Evolutionary conservation across 2,797 vertebrate genomes (phyloP).

Genomic region (Notamacropus eugenii): DNA sequence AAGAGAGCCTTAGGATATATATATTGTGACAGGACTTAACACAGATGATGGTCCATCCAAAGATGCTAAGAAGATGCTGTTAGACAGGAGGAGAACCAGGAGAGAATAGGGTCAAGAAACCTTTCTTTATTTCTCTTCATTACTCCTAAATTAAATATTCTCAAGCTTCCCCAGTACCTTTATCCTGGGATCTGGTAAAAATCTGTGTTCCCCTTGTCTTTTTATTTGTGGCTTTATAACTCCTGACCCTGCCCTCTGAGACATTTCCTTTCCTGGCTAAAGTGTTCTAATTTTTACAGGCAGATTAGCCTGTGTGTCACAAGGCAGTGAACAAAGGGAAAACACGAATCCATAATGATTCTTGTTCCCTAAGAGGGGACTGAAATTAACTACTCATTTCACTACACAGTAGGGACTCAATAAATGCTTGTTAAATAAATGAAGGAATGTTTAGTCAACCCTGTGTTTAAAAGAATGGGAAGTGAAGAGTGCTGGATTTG

Average conservation of each 20-base stretch:
- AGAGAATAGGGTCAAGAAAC: neutral
- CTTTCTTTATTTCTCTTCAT: neutral
- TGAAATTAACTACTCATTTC: constrained; percentile 7
- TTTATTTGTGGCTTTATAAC: neutral
- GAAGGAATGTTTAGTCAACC: constrained; percentile 6
- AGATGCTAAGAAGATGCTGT: neutral
- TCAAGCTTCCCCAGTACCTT: neutral
- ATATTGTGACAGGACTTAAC: neutral
- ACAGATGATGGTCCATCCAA: neutral
- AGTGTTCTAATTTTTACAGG: constrained; percentile 3
- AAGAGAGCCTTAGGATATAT: neutral
- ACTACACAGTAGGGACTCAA: constrained; percentile 8
- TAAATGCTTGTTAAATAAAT: constrained; percentile 3
- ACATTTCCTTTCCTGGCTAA: neutral
- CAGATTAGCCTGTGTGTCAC: neutral
- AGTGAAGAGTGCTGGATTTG: neutral
- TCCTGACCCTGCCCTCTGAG: neutral
- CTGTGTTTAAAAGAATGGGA: neutral
- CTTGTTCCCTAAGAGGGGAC: constrained; percentile 4
- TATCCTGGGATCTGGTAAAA: neutral
- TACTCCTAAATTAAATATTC: neutral
- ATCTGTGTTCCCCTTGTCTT: neutral
- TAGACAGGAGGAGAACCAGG: neutral
- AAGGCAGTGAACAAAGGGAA: neutral
- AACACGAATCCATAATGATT: neutral